Evolutionary conservation across 1,140 invertebrate species (phyloP), one percentile per base, ranked within the genome.

Genomic region (Vollenhovia emeryi): DNA sequence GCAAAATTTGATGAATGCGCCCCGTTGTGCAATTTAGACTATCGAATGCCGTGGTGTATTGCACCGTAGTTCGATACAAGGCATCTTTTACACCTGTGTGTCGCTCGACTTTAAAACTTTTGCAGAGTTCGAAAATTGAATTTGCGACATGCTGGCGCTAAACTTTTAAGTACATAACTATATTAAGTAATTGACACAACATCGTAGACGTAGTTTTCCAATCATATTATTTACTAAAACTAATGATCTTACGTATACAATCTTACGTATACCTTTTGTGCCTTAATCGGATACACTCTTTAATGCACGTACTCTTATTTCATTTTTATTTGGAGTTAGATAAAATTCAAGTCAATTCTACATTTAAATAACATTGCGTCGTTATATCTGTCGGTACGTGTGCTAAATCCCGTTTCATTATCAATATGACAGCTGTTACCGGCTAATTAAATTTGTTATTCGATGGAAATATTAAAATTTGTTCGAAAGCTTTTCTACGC

Each of bases 131-230:
- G 0, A 79, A 36, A 30, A 68, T 68, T 79, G 21, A 52, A 36
- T 50, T 50, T 24, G 21, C 57, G 21, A 66, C 45, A 55, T 4
- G 33, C 21, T 5, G 3, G n/a, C 36, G 33, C 30, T 50, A 13
- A 79, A 79, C 66, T 79, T 68, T 52, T 52, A 68, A 79, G 60
- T 52, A n/a, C 33, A 68, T 66, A 79, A 79, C n/a, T 55, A 11
- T 30, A 27, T 76, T 76, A 74, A 11, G 27, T 57, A 62, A 76
- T 62, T 62, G 27, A 33, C 6, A 15, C 24, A 60, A 30, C 18
- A 30, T 57, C 8, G 50, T 36, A 36, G 6, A 55, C 36, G 15
- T 40, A 0, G 9, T 24, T 48, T 60, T 8, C 48, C 6, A 45
- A 48, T 64, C 4, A 5, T 36, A 15, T n/a, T 30, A 48, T 48